Evolutionary conservation across 2,797 vertebrate species (phyloP).

Genomic region (Sebastes dallii): DNA sequence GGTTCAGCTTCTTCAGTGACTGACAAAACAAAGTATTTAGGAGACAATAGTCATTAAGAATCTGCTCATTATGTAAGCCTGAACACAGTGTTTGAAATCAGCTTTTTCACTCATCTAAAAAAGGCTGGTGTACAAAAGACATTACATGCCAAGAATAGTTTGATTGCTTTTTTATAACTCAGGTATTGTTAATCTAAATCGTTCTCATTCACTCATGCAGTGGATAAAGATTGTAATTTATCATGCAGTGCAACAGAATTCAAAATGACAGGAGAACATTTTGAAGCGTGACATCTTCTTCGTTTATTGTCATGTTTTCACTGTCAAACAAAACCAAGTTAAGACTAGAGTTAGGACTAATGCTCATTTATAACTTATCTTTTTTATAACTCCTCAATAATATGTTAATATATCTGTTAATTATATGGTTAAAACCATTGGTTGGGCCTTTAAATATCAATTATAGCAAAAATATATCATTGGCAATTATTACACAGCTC

Average conservation of each 20-base stretch:
- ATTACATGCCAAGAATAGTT: background rate
- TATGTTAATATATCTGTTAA: background rate
- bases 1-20: slow-evolving; percentile 96
- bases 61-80: background rate
- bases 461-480: background rate
- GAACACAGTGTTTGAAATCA: background rate
- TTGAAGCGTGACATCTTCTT: background rate
- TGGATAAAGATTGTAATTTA: background rate
- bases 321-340: background rate
- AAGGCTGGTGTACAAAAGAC: background rate
- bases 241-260: background rate
- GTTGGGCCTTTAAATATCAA: background rate
- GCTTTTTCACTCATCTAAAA: background rate
- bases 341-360: background rate
- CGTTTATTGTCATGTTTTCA: background rate
- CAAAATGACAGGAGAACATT: background rate
- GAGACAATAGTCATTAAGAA: background rate
- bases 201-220: background rate
- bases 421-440: background rate
- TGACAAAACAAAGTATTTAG: slow-evolving; percentile 47
- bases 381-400: background rate
- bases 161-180: background rate
- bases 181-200: background rate
- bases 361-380: background rate
- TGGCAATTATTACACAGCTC: too few species aligned